Base-by-base conservation (phyloP, 2,113 vertebrate genomes). In the Oenanthe melanoleuca region DNA sequence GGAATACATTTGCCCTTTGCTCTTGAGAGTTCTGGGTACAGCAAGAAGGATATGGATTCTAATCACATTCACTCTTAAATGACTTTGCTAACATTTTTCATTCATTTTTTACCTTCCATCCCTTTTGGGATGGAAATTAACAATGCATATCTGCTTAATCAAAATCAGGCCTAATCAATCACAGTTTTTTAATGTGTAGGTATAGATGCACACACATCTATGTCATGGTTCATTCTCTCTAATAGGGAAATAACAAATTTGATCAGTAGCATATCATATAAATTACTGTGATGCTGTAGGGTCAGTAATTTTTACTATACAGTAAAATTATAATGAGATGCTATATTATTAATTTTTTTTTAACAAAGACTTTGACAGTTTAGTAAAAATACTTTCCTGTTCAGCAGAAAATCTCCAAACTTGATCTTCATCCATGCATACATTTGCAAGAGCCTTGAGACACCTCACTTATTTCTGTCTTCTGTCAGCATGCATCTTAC, bases 1-100 rank as follows among this genome's bases (percentile, higher is more conserved):
- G 78, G 66, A 95, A 93, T 80, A 59, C 33, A 63, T 92, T 89
- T 87, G 80, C 84, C 65, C 55, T 89, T 87, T 89, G 59, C n/a
- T 91, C 61, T 95, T 92, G 65, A 84, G 87, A 72, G 15, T 55
- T 81, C 57, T 60, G 11, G 22, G 49, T 71, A 65, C 3, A 5
- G 67, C 31, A 71, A 59, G 44, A 84, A 28, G 11, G 15, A 14
- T 89, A 64, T 33, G 49, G 53, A 61, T 81, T 91, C 29, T 84
- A 60, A 74, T 87, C 25, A 74, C 61, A 86, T 71, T 81, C 64
- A 79, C 91, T 86, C 25, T 84, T 93, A 80, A 91, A 94, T 65
- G 11, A 86, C 31, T 89, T 95, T 72, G 37, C 14, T 80, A 86
- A 84, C 18, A 13, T 69, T 96, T 95, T 91, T 60, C 37, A 69